Percentiles rank a stretch among this genome's conserved stretches.
phyloP scores from a whole-genome alignment of 2,797 vertebrate genomes.

The Melanotaenia nigrans region DNA sequence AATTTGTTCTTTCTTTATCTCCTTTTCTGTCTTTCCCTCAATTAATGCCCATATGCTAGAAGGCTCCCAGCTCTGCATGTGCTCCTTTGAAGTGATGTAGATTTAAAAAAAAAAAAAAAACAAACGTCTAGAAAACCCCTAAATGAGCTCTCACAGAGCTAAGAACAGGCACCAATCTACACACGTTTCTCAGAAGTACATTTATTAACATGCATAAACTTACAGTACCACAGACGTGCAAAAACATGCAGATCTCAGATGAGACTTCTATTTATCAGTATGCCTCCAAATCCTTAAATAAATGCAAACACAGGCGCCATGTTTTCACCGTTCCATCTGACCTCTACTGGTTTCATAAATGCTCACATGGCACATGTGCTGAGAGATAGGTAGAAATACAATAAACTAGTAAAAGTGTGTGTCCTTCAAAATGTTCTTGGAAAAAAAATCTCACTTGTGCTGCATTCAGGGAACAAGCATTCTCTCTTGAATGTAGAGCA shows the following conservation, averaged over 20 bases:
- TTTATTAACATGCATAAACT: slow-evolving; percentile 32
- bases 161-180: slow-evolving; percentile 32
- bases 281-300: slow-evolving; percentile 9
- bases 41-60: slow-evolving; percentile 71
- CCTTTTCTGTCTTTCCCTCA: slow-evolving; percentile 63
- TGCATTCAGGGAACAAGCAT: slow-evolving; percentile 40
- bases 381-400: slow-evolving; percentile 11
- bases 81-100: slow-evolving; percentile 75
- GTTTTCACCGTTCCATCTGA: slow-evolving; percentile 29
- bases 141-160: slow-evolving; percentile 62
- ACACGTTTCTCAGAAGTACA: slow-evolving; percentile 24
- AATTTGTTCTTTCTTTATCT: slow-evolving; percentile 44
- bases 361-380: slow-evolving; percentile 15
- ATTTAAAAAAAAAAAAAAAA: slow-evolving; percentile 60
- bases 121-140: slow-evolving; percentile 65
- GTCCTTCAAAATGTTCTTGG: neutral
- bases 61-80: slow-evolving; percentile 64
- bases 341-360: slow-evolving; percentile 15
- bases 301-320: slow-evolving; percentile 3
- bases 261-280: slow-evolving; percentile 7
- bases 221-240: slow-evolving; percentile 16
- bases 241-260: neutral
- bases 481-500: slow-evolving; percentile 56
- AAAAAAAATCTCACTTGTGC: slow-evolving; percentile 19
- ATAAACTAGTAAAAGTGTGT: slow-evolving; percentile 4